phyloP scores from a whole-genome alignment of 2,797 vertebrate species.

The Typhlichthys subterraneus region DNA sequence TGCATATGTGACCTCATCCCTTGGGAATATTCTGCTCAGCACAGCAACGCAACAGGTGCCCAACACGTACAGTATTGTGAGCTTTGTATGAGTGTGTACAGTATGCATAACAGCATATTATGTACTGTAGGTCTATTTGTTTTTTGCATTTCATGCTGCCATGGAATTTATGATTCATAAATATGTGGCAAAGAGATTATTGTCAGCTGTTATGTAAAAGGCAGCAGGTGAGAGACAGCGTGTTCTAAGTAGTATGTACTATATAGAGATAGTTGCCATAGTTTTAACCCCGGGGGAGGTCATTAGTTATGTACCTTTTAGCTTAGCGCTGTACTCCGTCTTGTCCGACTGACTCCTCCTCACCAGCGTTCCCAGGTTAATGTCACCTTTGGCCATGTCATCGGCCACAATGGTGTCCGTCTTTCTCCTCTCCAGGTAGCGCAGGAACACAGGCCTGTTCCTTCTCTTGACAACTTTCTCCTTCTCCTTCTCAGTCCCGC shows the following conservation, averaged over 20 bases:
- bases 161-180: background rate
- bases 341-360: conserved; percentile 96
- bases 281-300: conserved; percentile 58
- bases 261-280: conserved; percentile 62
- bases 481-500: conserved; percentile 63
- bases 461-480: conserved; percentile 78
- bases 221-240: conserved; percentile 13
- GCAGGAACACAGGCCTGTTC: conserved; percentile 84
- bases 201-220: conserved; percentile 13
- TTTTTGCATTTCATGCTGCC: conserved; percentile 10
- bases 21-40: conserved; percentile 71
- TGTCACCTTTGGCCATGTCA: conserved; percentile 75
- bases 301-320: conserved; percentile 88
- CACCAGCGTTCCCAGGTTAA: conserved; percentile 83
- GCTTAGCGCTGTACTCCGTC: conserved; percentile 92
- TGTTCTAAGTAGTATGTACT: conserved; percentile 11
- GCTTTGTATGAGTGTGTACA: background rate
- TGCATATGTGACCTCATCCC: conserved; percentile 83
- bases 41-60: conserved; percentile 81
- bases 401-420: conserved; percentile 89
- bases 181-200: conserved; percentile 7
- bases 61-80: conserved; percentile 41
- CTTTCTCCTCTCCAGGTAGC: conserved; percentile 90
- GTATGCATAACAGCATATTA: background rate
- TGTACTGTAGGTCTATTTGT: background rate